Evolutionary conservation across 2,888 invertebrate genomes (phyloP), one percentile per base, ranked within the genome.

Genomic region (Leptodirus hochenwartii): DNA sequence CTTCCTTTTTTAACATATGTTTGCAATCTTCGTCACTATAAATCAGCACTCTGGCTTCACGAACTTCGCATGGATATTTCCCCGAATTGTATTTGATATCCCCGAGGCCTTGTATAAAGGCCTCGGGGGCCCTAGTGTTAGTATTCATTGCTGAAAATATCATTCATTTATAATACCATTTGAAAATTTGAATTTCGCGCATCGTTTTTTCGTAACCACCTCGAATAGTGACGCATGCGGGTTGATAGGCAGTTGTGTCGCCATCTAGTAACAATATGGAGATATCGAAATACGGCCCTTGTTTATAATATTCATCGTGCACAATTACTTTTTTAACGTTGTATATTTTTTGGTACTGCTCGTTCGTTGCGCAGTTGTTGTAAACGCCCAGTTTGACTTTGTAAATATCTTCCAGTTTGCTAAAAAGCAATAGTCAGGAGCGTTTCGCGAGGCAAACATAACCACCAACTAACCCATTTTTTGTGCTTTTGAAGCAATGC

Each of bases 401-500:
- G 35, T 47, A 54, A 3, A 49, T 34, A 14, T 44, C 37, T 39
- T 52, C 51, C 25, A 51, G 38, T 24, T 34, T 26, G 16, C 33
- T 34, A 10, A 29, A 25, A n/a, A n/a, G n/a, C n/a, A n/a, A n/a
- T n/a, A n/a, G n/a, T n/a, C n/a, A n/a, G n/a, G n/a, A n/a, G n/a
- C n/a, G n/a, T n/a, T n/a, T n/a, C n/a, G n/a, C n/a, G n/a, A n/a
- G n/a, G n/a, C n/a, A n/a, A n/a, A n/a, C n/a, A n/a, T n/a, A n/a
- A n/a, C n/a, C n/a, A n/a, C n/a, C n/a, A n/a, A n/a, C n/a, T n/a
- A n/a, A n/a, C n/a, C n/a, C n/a, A n/a, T n/a, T n/a, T n/a, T n/a
- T n/a, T n/a, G n/a, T n/a, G n/a, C n/a, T n/a, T 37, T 48, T 49
- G 34, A 43, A 55, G 32, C 54, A 56, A 43, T 56, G 56, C 1